These are phyloP conservation scores for Melieria omissa DNA, from an alignment of 2,888 invertebrate species.

Conservation along the genomic window DNA sequence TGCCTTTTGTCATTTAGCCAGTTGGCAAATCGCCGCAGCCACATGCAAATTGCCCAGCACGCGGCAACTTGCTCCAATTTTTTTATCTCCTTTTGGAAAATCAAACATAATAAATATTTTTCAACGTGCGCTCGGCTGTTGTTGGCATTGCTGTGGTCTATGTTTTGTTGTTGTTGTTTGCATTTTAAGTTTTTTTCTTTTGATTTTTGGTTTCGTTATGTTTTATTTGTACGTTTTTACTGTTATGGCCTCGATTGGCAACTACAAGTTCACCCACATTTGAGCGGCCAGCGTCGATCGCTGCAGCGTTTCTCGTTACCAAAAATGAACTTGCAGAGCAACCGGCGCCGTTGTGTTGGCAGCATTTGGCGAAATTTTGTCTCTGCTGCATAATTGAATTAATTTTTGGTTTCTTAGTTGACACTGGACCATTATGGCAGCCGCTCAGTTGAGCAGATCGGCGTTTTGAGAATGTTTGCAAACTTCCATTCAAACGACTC, in stretches of 20 bases:
- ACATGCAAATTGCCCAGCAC: background rate
- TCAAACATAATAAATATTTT: conserved; percentile 12
- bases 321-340: too few species aligned
- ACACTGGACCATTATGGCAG: too few species aligned
- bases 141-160: background rate
- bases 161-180: background rate
- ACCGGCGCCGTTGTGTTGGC: too few species aligned
- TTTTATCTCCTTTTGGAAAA: conserved; percentile 33
- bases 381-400: too few species aligned
- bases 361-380: too few species aligned
- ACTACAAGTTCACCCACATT: conserved; percentile 51
- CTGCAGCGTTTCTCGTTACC: too few species aligned
- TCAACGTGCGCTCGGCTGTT: background rate
- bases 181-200: background rate
- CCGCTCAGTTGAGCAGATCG: too few species aligned
- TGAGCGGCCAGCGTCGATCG: background rate
- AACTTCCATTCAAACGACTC: too few species aligned
- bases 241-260: conserved; percentile 49
- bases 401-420: too few species aligned
- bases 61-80: conserved; percentile 27
- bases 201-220: conserved; percentile 3
- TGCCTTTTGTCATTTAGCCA: background rate
- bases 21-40: conserved; percentile 7
- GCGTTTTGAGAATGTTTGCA: too few species aligned
- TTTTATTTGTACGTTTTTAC: conserved; percentile 10